phyloP scores from a whole-genome alignment of 2,113 vertebrate genomes.

The Corydoras sp. region DNA sequence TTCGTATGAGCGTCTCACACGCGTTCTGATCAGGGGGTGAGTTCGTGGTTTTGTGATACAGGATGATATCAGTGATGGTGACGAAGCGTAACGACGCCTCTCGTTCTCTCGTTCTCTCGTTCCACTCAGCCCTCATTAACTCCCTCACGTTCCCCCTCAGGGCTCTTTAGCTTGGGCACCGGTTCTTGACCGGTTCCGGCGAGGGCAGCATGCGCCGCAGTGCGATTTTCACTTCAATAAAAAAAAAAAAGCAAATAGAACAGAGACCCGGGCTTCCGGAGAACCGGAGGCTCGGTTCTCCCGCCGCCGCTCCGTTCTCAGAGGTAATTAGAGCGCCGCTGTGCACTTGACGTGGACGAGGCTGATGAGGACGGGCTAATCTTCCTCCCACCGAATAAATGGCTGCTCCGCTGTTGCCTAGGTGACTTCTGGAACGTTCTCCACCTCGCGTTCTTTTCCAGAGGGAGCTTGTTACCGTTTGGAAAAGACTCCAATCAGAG shows the following conservation, averaged over 20 bases:
- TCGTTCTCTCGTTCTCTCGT: neutral
- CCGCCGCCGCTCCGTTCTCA: neutral
- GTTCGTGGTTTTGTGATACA: too few relatives aligned
- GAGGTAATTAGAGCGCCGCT: constrained; percentile 19
- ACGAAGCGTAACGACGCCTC: neutral
- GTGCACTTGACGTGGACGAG: constrained; percentile 1
- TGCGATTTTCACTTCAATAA: too few relatives aligned
- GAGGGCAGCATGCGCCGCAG: neutral
- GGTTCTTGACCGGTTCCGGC: neutral
- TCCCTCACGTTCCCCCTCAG: neutral
- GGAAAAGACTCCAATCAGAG: neutral
- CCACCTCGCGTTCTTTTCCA: neutral
- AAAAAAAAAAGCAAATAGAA: too few relatives aligned
- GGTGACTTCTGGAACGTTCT: constrained; percentile 17
- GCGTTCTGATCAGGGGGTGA: too few relatives aligned
- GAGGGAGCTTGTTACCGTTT: neutral
- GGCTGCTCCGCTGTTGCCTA: constrained; percentile 29
- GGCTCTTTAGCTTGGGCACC: neutral
- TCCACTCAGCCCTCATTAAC: neutral
- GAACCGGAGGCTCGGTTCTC: neutral
- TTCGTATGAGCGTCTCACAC: too few relatives aligned
- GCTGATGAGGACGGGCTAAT: neutral
- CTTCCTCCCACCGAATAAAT: constrained; percentile 6
- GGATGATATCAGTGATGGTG: too few relatives aligned
- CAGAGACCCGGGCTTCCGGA: too few relatives aligned